Evolutionary conservation across 2,113 vertebrate genomes (phyloP).

Genomic region (Lucifuga dentata): DNA sequence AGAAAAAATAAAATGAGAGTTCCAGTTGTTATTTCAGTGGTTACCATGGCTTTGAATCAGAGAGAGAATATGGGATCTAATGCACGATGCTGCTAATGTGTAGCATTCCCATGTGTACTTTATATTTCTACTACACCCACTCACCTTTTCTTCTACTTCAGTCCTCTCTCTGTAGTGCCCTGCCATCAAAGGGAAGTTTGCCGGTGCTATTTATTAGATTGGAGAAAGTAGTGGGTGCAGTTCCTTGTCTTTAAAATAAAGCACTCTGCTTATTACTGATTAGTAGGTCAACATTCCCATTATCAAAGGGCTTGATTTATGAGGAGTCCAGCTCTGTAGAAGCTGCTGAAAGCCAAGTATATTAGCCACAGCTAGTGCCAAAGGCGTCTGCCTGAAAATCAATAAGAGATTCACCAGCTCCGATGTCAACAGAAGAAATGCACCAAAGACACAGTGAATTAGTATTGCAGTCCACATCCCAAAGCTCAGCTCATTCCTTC

Average conservation of each 20-base stretch:
- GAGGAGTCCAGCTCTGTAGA: constrained; percentile 45
- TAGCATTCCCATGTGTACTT: neutral
- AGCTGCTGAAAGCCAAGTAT: constrained; percentile 73
- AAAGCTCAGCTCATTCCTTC: constrained; percentile 16
- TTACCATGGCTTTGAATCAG: neutral
- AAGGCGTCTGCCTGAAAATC: constrained; percentile 79
- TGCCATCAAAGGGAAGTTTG: constrained; percentile 28
- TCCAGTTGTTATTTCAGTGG: constrained; percentile 1
- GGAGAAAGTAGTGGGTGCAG: constrained; percentile 36
- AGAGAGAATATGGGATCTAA: constrained; percentile 9
- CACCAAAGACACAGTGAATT: constrained; percentile 49
- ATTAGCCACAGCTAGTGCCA: constrained; percentile 77
- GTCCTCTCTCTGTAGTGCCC: neutral
- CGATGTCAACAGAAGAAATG: constrained; percentile 42
- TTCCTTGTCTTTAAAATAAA: constrained; percentile 47
- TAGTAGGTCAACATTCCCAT: constrained; percentile 76
- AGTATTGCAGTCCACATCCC: constrained; percentile 1
- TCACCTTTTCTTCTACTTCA: neutral
- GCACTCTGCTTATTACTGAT: constrained; percentile 78
- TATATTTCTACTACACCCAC: constrained; percentile 13
- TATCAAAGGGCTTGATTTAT: constrained; percentile 76
- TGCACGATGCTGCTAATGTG: neutral
- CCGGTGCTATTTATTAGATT: constrained; percentile 50
- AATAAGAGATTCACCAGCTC: constrained; percentile 64
- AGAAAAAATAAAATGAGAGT: neutral